These are phyloP conservation scores for Dicyrtomina minuta DNA, from an alignment of 2,888 invertebrate genomes.

Conservation along the genomic window DNA sequence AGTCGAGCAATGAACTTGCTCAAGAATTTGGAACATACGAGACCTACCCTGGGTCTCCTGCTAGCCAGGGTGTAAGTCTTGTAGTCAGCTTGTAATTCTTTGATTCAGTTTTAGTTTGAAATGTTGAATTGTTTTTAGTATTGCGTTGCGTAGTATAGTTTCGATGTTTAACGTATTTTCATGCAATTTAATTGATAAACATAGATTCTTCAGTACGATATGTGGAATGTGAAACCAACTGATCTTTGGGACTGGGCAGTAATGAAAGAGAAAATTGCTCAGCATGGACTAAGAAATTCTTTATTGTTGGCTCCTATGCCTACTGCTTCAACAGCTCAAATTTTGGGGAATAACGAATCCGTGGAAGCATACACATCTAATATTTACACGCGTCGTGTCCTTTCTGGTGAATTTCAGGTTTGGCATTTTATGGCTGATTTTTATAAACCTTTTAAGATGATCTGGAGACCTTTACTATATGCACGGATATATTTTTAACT, in stretches of 20 bases:
- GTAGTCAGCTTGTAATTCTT: too few species aligned
- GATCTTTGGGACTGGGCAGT: slow-evolving; percentile 84
- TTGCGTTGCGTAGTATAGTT: background rate
- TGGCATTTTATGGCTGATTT: too few species aligned
- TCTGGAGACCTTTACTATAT: too few species aligned
- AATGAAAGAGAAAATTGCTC: slow-evolving; percentile 79
- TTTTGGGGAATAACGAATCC: slow-evolving; percentile 97
- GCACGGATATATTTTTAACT: too few species aligned
- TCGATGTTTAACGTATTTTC: too few species aligned
- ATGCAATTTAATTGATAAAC: too few species aligned
- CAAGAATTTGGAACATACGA: slow-evolving; percentile 81
- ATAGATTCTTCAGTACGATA: slow-evolving; percentile 91
- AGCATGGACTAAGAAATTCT: slow-evolving; percentile 90
- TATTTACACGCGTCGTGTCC: slow-evolving; percentile 88
- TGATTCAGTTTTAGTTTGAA: too few species aligned
- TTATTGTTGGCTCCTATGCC: slow-evolving; percentile 96
- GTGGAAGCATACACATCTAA: slow-evolving; percentile 98
- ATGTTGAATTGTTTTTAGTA: too few species aligned
- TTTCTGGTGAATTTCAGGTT: slow-evolving; percentile 87
- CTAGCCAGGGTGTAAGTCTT: slow-evolving; percentile 76
- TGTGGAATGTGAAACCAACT: slow-evolving; percentile 91
- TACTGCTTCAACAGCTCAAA: slow-evolving; percentile 98
- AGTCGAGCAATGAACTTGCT: slow-evolving; percentile 93
- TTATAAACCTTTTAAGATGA: too few species aligned
- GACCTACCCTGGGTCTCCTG: slow-evolving; percentile 87